phyloP scores from a whole-genome alignment of 2,113 vertebrate genomes.

The Tinamus guttatus region DNA sequence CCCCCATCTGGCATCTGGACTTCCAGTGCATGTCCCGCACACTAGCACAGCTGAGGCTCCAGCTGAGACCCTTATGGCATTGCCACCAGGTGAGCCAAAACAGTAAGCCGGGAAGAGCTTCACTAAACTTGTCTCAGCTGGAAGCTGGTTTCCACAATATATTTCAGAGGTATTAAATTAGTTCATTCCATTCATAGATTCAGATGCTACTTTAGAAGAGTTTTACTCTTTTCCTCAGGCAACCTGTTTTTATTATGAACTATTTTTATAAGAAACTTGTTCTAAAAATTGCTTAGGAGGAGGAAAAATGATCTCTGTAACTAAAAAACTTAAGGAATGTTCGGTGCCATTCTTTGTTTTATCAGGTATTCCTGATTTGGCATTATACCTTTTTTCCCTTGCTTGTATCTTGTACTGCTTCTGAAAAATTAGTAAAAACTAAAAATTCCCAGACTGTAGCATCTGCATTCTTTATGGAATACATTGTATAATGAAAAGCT shows the following conservation, averaged over 20 bases:
- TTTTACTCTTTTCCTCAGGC: slow-evolving; percentile 15
- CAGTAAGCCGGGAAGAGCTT: slow-evolving; percentile 16
- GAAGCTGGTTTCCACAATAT: slow-evolving; percentile 39
- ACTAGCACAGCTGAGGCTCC: slow-evolving; percentile 55
- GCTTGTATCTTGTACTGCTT: not conserved
- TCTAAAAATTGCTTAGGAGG: slow-evolving; percentile 14
- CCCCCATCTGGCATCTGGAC: slow-evolving; percentile 52
- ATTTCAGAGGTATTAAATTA: slow-evolving; percentile 56
- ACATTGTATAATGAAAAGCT: not conserved
- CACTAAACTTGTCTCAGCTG: slow-evolving; percentile 52
- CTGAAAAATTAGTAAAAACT: slow-evolving; percentile 3
- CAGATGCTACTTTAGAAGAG: slow-evolving; percentile 36
- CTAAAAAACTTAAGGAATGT: not conserved
- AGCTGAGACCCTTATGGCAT: slow-evolving; percentile 27
- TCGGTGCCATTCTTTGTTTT: not conserved
- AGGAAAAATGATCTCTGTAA: not conserved
- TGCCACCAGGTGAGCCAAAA: slow-evolving; percentile 58
- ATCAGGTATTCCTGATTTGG: not conserved
- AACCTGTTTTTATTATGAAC: not conserved
- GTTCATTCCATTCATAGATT: slow-evolving; percentile 24
- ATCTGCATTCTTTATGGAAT: not conserved
- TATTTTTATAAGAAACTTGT: slow-evolving; percentile 11
- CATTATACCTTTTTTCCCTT: not conserved
- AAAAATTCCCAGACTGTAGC: not conserved
- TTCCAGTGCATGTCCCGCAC: slow-evolving; percentile 13